A percentile compares a stretch with the other conserved stretches of the same genome.
phyloP scores from a whole-genome alignment of 2,113 vertebrate species.

The Passerina amoena region DNA sequence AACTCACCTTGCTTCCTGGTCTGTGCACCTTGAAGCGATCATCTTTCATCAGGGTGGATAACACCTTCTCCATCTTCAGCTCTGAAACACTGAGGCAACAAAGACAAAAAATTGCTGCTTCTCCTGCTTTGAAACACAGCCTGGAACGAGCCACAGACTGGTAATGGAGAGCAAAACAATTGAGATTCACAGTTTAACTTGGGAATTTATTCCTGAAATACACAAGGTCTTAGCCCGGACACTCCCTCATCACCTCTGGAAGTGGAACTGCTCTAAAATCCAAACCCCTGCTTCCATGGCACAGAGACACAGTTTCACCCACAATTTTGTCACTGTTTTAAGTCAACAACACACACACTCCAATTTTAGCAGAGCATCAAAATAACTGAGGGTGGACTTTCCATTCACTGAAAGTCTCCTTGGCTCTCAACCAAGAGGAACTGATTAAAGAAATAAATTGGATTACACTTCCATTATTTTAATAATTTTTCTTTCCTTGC shows the following conservation, averaged over 20 bases:
- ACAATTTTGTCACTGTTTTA: background rate
- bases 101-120: background rate
- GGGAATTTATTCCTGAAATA: background rate
- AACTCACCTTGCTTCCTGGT: slow-evolving; percentile 80
- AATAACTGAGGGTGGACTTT: background rate
- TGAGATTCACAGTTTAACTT: background rate
- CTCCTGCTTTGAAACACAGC: background rate
- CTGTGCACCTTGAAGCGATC: slow-evolving; percentile 78
- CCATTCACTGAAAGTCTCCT: background rate
- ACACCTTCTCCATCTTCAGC: slow-evolving; percentile 86
- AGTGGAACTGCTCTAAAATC: background rate
- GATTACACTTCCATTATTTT: background rate
- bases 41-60: slow-evolving; percentile 81
- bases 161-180: background rate
- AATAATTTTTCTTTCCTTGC: background rate
- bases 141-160: background rate
- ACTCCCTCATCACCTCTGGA: background rate
- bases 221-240: background rate
- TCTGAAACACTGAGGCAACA: slow-evolving; percentile 80
- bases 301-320: background rate
- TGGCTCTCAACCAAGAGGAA: background rate
- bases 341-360: background rate
- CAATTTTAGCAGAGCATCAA: background rate
- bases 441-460: background rate
- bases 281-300: background rate